Conservation (phyloP, 2,113 vertebrate species). For the Astatotilapia flaviijosephi region DNA sequence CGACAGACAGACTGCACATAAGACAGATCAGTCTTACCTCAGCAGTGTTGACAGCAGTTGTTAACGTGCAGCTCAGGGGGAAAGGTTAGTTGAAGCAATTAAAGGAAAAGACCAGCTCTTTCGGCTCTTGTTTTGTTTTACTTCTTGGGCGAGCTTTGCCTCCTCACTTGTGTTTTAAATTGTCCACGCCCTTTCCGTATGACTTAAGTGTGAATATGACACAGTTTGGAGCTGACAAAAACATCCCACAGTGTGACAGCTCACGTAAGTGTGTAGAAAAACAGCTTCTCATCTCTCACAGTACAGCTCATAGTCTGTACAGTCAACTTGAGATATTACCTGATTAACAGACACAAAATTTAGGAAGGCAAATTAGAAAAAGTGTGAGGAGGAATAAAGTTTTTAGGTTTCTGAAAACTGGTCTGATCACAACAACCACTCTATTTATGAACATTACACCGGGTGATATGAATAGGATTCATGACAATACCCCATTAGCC, state of each 20-base stretch:
- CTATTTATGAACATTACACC: background rate
- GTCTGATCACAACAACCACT: background rate
- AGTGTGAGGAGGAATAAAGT: background rate
- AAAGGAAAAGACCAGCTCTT: conserved; percentile 5
- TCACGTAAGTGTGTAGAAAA: background rate
- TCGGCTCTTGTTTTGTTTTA: background rate
- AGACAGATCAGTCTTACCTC: conserved; percentile 65
- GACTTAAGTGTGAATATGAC: background rate
- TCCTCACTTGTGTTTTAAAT: background rate
- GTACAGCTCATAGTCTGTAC: background rate
- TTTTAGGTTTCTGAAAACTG: background rate
- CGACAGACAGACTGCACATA: conserved; percentile 39
- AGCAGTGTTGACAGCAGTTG: conserved; percentile 44
- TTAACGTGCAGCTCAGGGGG: conserved; percentile 54
- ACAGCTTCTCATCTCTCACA: background rate
- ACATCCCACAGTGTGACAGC: background rate
- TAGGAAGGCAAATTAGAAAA: background rate
- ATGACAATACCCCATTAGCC: background rate
- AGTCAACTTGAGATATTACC: background rate
- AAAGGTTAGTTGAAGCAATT: conserved; percentile 58
- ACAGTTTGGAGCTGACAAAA: background rate
- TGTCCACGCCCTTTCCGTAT: background rate
- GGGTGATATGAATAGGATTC: background rate
- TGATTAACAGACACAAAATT: background rate
- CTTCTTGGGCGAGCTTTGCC: background rate